These are phyloP conservation scores for Orthonevra nobilis DNA, from an alignment of 2,888 invertebrate genomes.

Conservation along the genomic window DNA sequence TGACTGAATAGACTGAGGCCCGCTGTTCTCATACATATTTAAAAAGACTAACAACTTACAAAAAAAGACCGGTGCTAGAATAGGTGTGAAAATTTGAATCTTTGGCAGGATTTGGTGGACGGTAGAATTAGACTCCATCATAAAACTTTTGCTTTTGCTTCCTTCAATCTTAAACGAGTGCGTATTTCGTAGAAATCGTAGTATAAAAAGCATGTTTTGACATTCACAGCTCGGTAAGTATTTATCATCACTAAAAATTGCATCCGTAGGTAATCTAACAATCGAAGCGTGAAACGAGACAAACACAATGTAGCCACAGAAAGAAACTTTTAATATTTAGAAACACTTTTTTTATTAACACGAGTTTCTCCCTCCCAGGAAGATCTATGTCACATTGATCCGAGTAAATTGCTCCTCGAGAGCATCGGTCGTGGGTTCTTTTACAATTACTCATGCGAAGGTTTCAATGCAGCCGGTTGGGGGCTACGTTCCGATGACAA, in stretches of 20 bases:
- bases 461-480: conserved; percentile 94
- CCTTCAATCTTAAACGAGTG: too few species aligned
- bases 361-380: conserved; percentile 75
- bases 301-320: conserved; percentile 11
- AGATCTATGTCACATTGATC: conserved; percentile 91
- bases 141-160: too few species aligned
- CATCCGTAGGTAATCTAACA: conserved; percentile 32
- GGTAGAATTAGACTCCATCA: too few species aligned
- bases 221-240: conserved; percentile 1
- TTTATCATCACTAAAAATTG: conserved; percentile 32
- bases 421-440: conserved; percentile 93
- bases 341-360: conserved; percentile 6
- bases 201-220: neutral
- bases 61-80: too few species aligned
- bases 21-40: too few species aligned
- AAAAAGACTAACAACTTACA: too few species aligned
- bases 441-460: conserved; percentile 96
- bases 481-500: conserved; percentile 89
- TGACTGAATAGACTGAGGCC: too few species aligned
- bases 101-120: too few species aligned
- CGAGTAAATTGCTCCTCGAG: conserved; percentile 90
- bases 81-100: too few species aligned
- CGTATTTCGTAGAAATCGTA: too few species aligned
- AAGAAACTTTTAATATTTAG: neutral
- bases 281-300: neutral